Percentiles rank a stretch among this genome's conserved stretches.
phyloP scores from a whole-genome alignment of 2,888 invertebrate genomes.

The Mythimna albipuncta region DNA sequence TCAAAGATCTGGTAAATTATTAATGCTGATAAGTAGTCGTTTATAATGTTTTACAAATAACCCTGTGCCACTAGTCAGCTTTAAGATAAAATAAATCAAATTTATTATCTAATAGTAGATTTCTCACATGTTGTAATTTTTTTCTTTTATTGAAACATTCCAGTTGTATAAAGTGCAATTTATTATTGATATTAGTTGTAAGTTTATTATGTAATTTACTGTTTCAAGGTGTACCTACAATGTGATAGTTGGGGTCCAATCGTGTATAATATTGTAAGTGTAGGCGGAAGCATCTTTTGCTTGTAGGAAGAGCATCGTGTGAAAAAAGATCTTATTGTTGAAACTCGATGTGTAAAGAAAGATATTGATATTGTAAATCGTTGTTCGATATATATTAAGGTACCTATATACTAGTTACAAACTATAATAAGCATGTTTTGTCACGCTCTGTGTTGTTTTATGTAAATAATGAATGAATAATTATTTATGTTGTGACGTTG shows the following conservation, averaged over 20 bases:
- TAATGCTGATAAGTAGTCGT: conserved; percentile 38
- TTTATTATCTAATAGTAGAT: conserved; percentile 43
- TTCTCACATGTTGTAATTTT: conserved; percentile 66
- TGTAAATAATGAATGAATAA: conserved; percentile 87
- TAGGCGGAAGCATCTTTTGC: background rate
- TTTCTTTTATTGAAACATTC: conserved; percentile 55
- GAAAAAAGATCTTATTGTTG: background rate
- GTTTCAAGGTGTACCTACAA: conserved; percentile 52
- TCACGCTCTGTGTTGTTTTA: conserved; percentile 73
- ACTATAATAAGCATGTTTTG: conserved; percentile 66
- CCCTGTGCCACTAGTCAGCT: conserved; percentile 74
- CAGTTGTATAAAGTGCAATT: conserved; percentile 56
- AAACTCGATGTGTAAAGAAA: conserved; percentile 21
- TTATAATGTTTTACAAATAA: conserved; percentile 44
- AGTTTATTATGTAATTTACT: conserved; percentile 57
- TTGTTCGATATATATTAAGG: conserved; percentile 48
- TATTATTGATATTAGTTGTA: conserved; percentile 50
- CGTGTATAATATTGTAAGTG: background rate
- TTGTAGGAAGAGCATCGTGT: background rate
- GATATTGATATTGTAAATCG: conserved; percentile 38
- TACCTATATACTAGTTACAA: conserved; percentile 28
- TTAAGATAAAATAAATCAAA: conserved; percentile 62
- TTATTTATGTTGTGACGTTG: conserved; percentile 83
- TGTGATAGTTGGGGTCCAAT: conserved; percentile 56
- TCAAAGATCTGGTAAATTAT: conserved; percentile 54